Evolutionary conservation across 2,113 vertebrate genomes (phyloP), one percentile per base, ranked within the genome.

Genomic region (Sinocyclocheilus anshuiensis): DNA sequence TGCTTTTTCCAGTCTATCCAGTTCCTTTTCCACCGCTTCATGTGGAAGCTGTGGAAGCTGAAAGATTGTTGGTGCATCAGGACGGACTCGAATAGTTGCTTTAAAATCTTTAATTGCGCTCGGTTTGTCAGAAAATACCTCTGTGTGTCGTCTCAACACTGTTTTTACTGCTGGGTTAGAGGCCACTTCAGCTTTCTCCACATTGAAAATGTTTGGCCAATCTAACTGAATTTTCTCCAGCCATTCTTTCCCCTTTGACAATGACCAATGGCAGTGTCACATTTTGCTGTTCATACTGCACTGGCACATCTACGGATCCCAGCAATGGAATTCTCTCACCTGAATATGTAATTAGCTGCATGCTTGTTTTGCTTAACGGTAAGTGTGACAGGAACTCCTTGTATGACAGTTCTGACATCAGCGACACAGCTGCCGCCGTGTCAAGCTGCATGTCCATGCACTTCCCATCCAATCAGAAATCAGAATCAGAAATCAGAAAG

Each of bases 361-460:
- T 36, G 22, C 69, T 79, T 20, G 45, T 59, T 67, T 86, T 69
- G 48, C 53, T n/a, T 33, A 81, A 33, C 0, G 33, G 65, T 36
- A 78, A n/a, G 26, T 88, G 84, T 7, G 33, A 69, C 5, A 88
- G 75, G 16, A 6, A 61, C 13, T 85, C 59, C 48, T 33, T 55
- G 57, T 77, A 86, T 48, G 53, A 18, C 11, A 48, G 18, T 45
- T 86, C 74, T 29, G 80, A 83, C 29, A 88, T 72, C 74, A 16
- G 78, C 4, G 29, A n/a, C 24, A 88, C 84, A 33, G 50, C 81
- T 36, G 75, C 75, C 29, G 74, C 80, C 4, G n/a, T 88, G n/a
- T 86, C 85, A 20, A 86, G 18, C 81, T 86, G 87, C 76, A 88
- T 88, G 6, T 63, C 29, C 10, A 75, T 20, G 1, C 10, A 29